Base-by-base conservation (phyloP, 2,113 vertebrate genomes). In the Aptenodytes patagonicus region DNA sequence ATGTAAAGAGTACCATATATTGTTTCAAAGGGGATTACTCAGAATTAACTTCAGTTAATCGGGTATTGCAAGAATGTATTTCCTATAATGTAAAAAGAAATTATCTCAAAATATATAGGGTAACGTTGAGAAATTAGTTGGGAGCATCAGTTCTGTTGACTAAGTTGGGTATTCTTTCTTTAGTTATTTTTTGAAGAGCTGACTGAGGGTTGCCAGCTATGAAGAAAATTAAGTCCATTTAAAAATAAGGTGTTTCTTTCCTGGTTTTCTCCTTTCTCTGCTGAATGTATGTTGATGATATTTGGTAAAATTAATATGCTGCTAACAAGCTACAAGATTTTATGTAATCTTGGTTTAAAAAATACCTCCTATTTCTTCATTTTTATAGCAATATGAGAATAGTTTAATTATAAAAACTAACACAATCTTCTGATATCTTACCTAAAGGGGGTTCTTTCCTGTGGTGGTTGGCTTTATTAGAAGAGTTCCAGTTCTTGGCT, bases 391-490 rank as follows among this genome's bases (percentile, higher is more conserved):
- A 55, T 44, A 51, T 29, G 3, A 69, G 21, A 85, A 79, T 52
- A 62, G 42, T 32, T 58, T 52, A 36, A 84, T 58, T 91, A 22
- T 49, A 55, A 81, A 78, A 78, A 62, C 19, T 94, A 81, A 96
- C 34, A 10, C 34, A 32, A 1, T 61, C 17, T 92, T 68, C 61
- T 69, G 19, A 4, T 89, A 19, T 83, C 51, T 91, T 88, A 25
- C 36, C 47, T 97, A 38, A 95, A 99, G 99, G 98, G 99, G 99
- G 8, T 99, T 99, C 98, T 99, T 99, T 97, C 99, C 99, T 83
- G 99, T 99, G 60, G 98, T 99, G 4, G 90, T 99, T 34, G 99
- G 99, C 94, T 99, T 99, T 95, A 99, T 99, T 95, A 99, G 99
- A 97, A 99, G 99, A 98, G 98, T 99, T 85, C 99, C 99, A 22